Evolutionary conservation across 2,113 vertebrate genomes (phyloP), one percentile per base, ranked within the genome.

Genomic region (Maccullochella peelii): DNA sequence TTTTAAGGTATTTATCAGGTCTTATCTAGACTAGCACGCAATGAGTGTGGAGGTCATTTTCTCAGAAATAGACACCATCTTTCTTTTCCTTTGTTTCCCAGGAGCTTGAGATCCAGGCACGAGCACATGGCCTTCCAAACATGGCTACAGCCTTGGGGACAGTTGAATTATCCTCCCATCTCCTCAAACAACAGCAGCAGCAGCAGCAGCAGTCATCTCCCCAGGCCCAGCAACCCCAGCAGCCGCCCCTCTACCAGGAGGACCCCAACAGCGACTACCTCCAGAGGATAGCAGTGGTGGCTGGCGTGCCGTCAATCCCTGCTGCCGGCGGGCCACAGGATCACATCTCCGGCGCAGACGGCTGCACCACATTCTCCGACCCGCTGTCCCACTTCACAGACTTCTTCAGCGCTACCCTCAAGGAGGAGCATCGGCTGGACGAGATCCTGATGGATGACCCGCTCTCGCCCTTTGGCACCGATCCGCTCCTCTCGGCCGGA

Each of bases 341-440:
- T 81, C 89, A 85, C 92, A 77, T 95, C 93, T 49, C 86, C 79
- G 74, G 84, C 89, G 93, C 91, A 0, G 95, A 97, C 42, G 91
- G 93, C 84, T 95, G 96, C 47, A 94, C 96, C 66, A 95, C 96
- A 14, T 99, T 98, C 95, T 98, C 97, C 1, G 98, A 99, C 89
- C 98, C 98, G 8, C 95, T 99, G 83, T 99, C 97, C 33, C 97
- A 99, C 90, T 99, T 99, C 93, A 99, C 98, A 0, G 97, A 99
- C 95, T 96, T 99, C 94, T 99, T 99, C 92, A 97, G 97, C 0
- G 95, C 96, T 2, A 96, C 97, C 52, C 95, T 98, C 74, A 98
- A 99, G 89, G 97, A 97, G 83, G 98, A 99, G 77, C 98, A 98
- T 38, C 94, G 94, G 69, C 94, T 99, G 84, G 97, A 97, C 8